phyloP scores from a whole-genome alignment of 2,888 invertebrate genomes.

The Callosobruchus maculatus region DNA sequence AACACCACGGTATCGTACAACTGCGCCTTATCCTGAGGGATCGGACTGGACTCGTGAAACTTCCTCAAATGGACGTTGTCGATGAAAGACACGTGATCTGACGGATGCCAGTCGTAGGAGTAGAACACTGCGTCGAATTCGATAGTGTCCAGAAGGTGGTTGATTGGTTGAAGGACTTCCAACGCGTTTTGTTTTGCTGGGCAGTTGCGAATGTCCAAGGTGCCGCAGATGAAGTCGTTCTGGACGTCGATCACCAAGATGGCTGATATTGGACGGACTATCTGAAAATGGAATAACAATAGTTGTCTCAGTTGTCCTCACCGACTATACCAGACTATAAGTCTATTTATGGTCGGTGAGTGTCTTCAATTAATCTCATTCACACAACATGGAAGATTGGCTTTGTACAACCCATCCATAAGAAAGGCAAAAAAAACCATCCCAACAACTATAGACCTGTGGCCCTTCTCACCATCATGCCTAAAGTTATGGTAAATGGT shows the following conservation, averaged over 20 bases:
- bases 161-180: constrained; percentile 87
- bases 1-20: constrained; percentile 88
- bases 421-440: too few relatives aligned
- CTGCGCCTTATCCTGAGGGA: constrained; percentile 66
- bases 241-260: constrained; percentile 93
- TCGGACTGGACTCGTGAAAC: constrained; percentile 66
- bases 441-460: too few relatives aligned
- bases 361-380: too few relatives aligned
- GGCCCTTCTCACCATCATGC: too few relatives aligned
- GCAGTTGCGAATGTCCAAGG: constrained; percentile 86
- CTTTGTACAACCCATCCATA: too few relatives aligned
- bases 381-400: too few relatives aligned
- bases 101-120: constrained; percentile 95
- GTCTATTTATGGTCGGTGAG: too few relatives aligned
- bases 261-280: constrained; percentile 66
- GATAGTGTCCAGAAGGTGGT: constrained; percentile 72
- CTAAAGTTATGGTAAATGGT: too few relatives aligned
- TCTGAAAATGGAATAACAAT: too few relatives aligned
- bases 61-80: constrained; percentile 74
- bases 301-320: too few relatives aligned
- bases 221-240: constrained; percentile 95
- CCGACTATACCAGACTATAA: too few relatives aligned
- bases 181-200: constrained; percentile 85
- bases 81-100: constrained; percentile 91
- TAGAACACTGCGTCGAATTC: constrained; percentile 85